Conservation (phyloP, 2,888 invertebrate species). For the Drosophila limbata region DNA sequence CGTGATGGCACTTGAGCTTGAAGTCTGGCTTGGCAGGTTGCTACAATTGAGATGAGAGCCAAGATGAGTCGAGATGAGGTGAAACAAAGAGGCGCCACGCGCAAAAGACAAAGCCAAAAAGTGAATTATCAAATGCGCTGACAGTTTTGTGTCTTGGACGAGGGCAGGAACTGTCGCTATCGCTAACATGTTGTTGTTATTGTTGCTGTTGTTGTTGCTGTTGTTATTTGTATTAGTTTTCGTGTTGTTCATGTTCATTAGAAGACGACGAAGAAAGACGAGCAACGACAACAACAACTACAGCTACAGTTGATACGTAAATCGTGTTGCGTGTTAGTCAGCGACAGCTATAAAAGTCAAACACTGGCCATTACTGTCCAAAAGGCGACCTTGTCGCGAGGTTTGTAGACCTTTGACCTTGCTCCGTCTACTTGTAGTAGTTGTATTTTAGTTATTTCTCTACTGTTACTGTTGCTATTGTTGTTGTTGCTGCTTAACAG, state of each 20-base stretch:
- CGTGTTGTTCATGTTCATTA: conserved; percentile 7
- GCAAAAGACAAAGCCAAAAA: conserved; percentile 42
- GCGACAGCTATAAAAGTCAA: conserved; percentile 72
- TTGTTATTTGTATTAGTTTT: background rate
- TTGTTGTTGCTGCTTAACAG: conserved; percentile 46
- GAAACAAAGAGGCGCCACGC: conserved; percentile 72
- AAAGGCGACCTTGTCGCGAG: conserved; percentile 66
- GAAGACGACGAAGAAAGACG: conserved; percentile 9
- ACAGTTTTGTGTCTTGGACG: conserved; percentile 64
- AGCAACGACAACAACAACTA: conserved; percentile 9
- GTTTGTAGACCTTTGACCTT: conserved; percentile 79
- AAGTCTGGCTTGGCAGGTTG: conserved; percentile 67
- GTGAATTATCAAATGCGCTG: conserved; percentile 75
- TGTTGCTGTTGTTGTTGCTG: conserved; percentile 2
- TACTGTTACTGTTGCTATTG: conserved; percentile 33
- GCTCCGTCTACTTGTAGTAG: conserved; percentile 59
- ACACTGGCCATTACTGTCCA: conserved; percentile 75
- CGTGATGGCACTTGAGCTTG: conserved; percentile 62
- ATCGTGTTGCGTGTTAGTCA: conserved; percentile 72
- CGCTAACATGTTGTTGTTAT: conserved; percentile 22
- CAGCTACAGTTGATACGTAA: conserved; percentile 55
- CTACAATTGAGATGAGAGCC: conserved; percentile 58
- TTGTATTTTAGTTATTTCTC: conserved; percentile 49
- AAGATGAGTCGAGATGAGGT: conserved; percentile 21
- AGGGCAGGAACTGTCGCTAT: conserved; percentile 59